Evolutionary conservation across 1,140 invertebrate genomes (phyloP).

Genomic region (Aphelenchoides avenae): DNA sequence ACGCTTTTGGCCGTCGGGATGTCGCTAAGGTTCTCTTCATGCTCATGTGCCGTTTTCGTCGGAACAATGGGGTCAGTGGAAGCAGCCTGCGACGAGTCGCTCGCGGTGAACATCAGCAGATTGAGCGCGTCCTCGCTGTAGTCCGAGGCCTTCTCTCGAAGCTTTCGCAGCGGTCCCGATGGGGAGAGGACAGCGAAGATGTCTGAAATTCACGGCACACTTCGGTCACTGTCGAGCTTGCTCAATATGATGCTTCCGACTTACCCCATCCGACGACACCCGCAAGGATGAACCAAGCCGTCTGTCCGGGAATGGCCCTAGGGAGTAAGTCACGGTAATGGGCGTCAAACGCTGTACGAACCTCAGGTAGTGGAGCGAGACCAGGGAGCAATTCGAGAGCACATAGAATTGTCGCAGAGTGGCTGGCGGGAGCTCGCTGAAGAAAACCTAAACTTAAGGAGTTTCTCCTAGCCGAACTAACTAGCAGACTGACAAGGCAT

Average conservation of each 20-base stretch:
- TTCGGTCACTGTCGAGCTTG: too few relatives aligned
- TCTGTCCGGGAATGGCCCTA: neutral
- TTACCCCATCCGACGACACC: slow-evolving; percentile 48
- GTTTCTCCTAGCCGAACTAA: neutral
- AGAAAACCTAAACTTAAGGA: slow-evolving; percentile 31
- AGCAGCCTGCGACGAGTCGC: too few relatives aligned
- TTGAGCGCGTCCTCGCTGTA: slow-evolving; percentile 40
- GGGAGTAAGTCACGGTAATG: slow-evolving; percentile 19
- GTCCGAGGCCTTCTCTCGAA: slow-evolving; percentile 42
- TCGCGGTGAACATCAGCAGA: slow-evolving; percentile 32
- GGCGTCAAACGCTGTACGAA: slow-evolving; percentile 36
- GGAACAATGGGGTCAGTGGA: too few relatives aligned
- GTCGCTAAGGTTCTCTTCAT: too few relatives aligned
- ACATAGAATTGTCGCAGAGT: slow-evolving; percentile 46
- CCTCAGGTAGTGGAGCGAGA: slow-evolving; percentile 49
- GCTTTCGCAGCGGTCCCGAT: slow-evolving; percentile 36
- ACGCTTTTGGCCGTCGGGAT: too few relatives aligned
- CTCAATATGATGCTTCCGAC: too few relatives aligned
- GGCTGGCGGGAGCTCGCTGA: slow-evolving; percentile 24
- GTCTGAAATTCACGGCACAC: slow-evolving; percentile 38
- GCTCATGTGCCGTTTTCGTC: too few relatives aligned
- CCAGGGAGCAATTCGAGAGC: slow-evolving; percentile 46
- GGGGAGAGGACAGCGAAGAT: slow-evolving; percentile 52
- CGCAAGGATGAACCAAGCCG: slow-evolving; percentile 44
- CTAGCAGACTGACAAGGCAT: slow-evolving; percentile 21